A percentile compares a stretch with the other conserved stretches of the same genome.
Evolutionary conservation across 2,888 invertebrate species (phyloP).

Genomic region (Lypha dubia): DNA sequence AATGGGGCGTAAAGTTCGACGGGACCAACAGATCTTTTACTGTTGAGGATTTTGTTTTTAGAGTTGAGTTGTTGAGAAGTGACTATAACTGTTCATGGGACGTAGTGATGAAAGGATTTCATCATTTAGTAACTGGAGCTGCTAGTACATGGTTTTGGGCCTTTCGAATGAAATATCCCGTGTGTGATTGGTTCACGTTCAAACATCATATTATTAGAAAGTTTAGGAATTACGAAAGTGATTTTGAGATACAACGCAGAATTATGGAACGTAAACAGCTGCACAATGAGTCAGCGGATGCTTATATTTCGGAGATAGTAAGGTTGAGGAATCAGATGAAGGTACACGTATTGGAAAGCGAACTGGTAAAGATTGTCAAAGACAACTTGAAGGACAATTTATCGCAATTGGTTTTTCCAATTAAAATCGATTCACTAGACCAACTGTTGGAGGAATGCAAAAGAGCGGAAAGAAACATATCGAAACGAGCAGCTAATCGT

Average conservation of each 20-base stretch:
- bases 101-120: constrained; percentile 35
- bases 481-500: background rate
- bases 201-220: constrained; percentile 8
- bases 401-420: constrained; percentile 18
- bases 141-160: constrained; percentile 24
- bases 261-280: constrained; percentile 21
- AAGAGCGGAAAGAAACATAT: constrained; percentile 3
- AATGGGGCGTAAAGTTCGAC: constrained; percentile 35
- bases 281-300: background rate
- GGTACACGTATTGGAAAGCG: background rate
- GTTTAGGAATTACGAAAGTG: background rate
- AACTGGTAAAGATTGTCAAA: background rate
- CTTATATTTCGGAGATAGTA: background rate
- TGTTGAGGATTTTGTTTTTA: constrained; percentile 35
- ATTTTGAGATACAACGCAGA: constrained; percentile 18
- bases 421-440: constrained; percentile 19
- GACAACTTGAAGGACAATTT: constrained; percentile 10
- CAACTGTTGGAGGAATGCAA: constrained; percentile 25
- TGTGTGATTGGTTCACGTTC: constrained; percentile 12
- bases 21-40: background rate
- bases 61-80: constrained; percentile 2
- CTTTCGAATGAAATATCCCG: constrained; percentile 3
- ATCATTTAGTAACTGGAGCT: constrained; percentile 6
- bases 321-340: constrained; percentile 23
- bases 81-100: constrained; percentile 33